Conservation (phyloP, 1,140 invertebrate species). For the Drosophila grimshawi region DNA sequence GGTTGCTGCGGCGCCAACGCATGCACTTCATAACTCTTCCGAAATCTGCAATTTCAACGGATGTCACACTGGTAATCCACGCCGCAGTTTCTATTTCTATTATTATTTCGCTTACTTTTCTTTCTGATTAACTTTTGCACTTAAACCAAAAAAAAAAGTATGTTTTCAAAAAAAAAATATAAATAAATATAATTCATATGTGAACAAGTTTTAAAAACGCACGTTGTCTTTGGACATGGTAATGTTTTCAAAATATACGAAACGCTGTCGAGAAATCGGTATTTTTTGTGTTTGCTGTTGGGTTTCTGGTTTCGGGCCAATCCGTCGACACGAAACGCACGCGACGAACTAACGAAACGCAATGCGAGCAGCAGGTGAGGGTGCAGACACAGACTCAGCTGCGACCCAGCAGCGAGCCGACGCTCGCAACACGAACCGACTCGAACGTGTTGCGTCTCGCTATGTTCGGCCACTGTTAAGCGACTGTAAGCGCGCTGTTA, state of each 20-base stretch:
- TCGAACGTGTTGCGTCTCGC: constrained; percentile 35
- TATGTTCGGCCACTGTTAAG: constrained; percentile 27
- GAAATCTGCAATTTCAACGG: constrained; percentile 13
- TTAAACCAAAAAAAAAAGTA: constrained; percentile 27
- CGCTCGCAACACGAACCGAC: constrained; percentile 45
- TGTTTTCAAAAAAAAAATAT: too few species aligned
- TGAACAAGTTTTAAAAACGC: constrained; percentile 6
- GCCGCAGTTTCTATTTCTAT: constrained; percentile 39
- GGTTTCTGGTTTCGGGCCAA: constrained; percentile 21
- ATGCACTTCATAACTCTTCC: constrained; percentile 37
- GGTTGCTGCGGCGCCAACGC: constrained; percentile 41
- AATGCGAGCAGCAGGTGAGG: constrained; percentile 54
- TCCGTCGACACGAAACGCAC: constrained; percentile 65
- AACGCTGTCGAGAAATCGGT: constrained; percentile 16
- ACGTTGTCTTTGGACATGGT: constrained; percentile 22
- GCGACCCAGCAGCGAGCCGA: background rate
- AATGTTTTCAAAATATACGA: constrained; percentile 18
- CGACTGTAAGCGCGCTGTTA: constrained; percentile 13
- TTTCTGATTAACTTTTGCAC: constrained; percentile 9
- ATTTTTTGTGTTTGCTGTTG: background rate
- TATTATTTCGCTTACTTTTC: constrained; percentile 11
- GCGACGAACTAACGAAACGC: constrained; percentile 65
- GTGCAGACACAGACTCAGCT: constrained; percentile 27
- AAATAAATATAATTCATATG: too few species aligned
- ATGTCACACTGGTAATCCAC: constrained; percentile 71